Conservation (phyloP, 2,888 invertebrate genomes). For the Polylopha cassiicola region DNA sequence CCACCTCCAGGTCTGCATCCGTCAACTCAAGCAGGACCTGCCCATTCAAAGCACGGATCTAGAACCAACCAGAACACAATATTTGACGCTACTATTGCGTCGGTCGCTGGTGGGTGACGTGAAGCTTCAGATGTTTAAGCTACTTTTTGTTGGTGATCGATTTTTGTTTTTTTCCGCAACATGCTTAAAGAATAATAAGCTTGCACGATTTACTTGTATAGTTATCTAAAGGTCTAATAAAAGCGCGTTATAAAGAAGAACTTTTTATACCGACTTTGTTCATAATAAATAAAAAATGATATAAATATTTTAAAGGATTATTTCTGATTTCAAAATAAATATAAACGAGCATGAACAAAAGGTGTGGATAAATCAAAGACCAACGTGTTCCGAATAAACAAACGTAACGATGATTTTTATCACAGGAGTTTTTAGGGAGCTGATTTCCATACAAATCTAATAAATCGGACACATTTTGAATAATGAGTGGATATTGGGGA, state of each 20-base stretch:
- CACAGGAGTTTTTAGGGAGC: slow-evolving; percentile 39
- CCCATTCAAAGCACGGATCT: slow-evolving; percentile 82
- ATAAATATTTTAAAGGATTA: too few relatives aligned
- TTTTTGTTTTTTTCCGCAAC: too few relatives aligned
- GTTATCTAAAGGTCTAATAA: too few relatives aligned
- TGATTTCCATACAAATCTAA: slow-evolving; percentile 62
- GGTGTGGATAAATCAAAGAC: slow-evolving; percentile 29
- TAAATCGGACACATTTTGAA: slow-evolving; percentile 49
- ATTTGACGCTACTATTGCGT: slow-evolving; percentile 74
- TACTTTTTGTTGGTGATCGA: too few relatives aligned
- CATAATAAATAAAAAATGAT: too few relatives aligned
- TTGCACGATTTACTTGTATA: too few relatives aligned
- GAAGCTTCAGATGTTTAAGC: too few relatives aligned
- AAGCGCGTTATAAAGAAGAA: too few relatives aligned
- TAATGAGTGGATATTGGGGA: slow-evolving; percentile 47
- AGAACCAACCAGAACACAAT: slow-evolving; percentile 80
- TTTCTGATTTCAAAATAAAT: too few relatives aligned
- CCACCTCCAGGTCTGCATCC: slow-evolving; percentile 93
- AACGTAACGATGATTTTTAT: slow-evolving; percentile 46
- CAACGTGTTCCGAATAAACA: slow-evolving; percentile 48
- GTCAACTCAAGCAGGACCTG: slow-evolving; percentile 94
- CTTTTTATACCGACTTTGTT: too few relatives aligned
- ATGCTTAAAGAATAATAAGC: too few relatives aligned
- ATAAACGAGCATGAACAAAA: not conserved
- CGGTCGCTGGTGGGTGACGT: slow-evolving; percentile 36